Percentiles rank a stretch among this genome's conserved stretches.
Evolutionary conservation across 2,888 invertebrate species (phyloP).

Genomic region (Cataglyphis albicans): DNA sequence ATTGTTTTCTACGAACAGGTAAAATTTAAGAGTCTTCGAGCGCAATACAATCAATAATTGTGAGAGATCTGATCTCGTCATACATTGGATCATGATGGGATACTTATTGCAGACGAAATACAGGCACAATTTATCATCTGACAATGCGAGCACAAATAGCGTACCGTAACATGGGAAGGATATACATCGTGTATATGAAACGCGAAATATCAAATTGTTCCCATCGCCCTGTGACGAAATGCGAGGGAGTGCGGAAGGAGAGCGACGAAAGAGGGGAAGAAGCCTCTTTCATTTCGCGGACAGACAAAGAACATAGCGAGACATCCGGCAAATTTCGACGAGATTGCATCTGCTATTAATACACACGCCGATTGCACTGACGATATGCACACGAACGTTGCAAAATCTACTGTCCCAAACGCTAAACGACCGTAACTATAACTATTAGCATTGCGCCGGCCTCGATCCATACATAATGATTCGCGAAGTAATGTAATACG

Average conservation of each 20-base stretch:
- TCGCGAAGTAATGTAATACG: neutral
- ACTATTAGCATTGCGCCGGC: slow-evolving; percentile 37
- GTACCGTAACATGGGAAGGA: slow-evolving; percentile 59
- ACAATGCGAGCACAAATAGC: slow-evolving; percentile 69
- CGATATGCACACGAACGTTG: slow-evolving; percentile 51
- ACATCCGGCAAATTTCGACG: slow-evolving; percentile 81
- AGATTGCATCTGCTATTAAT: slow-evolving; percentile 77
- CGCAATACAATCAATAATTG: slow-evolving; percentile 10
- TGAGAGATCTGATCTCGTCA: slow-evolving; percentile 25
- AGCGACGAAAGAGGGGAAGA: slow-evolving; percentile 33
- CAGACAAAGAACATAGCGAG: slow-evolving; percentile 79
- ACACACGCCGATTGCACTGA: slow-evolving; percentile 59
- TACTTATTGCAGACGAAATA: slow-evolving; percentile 43
- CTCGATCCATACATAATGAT: slow-evolving; percentile 39
- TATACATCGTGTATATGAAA: slow-evolving; percentile 65
- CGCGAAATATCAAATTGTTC: slow-evolving; percentile 79
- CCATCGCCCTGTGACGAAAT: slow-evolving; percentile 79
- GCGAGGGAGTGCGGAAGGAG: slow-evolving; percentile 66
- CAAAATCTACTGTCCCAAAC: slow-evolving; percentile 54
- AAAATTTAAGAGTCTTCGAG: neutral
- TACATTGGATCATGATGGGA: slow-evolving; percentile 18
- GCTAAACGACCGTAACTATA: slow-evolving; percentile 33
- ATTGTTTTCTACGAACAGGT: neutral
- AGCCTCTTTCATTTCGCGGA: slow-evolving; percentile 73
- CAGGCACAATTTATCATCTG: slow-evolving; percentile 60